phyloP scores from a whole-genome alignment of 2,797 vertebrate species.

The Phalloptychus januarius region DNA sequence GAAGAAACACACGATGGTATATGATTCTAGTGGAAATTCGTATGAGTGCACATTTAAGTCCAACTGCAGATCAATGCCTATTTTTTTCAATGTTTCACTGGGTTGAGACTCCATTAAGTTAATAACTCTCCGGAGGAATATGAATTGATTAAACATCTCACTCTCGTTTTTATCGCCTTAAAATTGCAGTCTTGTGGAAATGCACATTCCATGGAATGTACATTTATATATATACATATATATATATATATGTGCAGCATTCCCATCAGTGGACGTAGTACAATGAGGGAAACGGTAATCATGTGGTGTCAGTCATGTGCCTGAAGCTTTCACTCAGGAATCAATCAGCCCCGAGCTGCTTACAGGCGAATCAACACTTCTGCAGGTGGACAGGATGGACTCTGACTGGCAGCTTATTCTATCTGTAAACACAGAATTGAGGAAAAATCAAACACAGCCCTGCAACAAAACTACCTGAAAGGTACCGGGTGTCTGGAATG shows the following conservation, averaged over 20 bases:
- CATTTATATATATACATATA: too few species aligned
- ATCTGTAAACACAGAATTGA: constrained; percentile 58
- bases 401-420: constrained; percentile 70
- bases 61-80: constrained; percentile 36
- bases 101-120: constrained; percentile 67
- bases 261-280: constrained; percentile 40
- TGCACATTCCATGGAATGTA: not conserved
- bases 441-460: constrained; percentile 49
- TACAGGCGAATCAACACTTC: constrained; percentile 66
- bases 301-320: constrained; percentile 69
- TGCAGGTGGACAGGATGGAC: constrained; percentile 66
- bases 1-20: constrained; percentile 45
- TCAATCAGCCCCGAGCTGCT: constrained; percentile 69
- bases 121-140: constrained; percentile 57
- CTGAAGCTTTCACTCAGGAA: constrained; percentile 68
- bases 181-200: constrained; percentile 12
- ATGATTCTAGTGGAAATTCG: constrained; percentile 19
- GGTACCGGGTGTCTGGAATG: constrained; percentile 21
- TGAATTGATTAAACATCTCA: constrained; percentile 62
- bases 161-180: constrained; percentile 52
- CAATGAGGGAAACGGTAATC: constrained; percentile 69
- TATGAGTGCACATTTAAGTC: constrained; percentile 18
- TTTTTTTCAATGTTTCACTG: constrained; percentile 45
- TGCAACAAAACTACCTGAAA: constrained; percentile 23
- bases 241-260: not conserved